phyloP scores from a whole-genome alignment of 1,140 invertebrate species.

The Philaenus spumarius region DNA sequence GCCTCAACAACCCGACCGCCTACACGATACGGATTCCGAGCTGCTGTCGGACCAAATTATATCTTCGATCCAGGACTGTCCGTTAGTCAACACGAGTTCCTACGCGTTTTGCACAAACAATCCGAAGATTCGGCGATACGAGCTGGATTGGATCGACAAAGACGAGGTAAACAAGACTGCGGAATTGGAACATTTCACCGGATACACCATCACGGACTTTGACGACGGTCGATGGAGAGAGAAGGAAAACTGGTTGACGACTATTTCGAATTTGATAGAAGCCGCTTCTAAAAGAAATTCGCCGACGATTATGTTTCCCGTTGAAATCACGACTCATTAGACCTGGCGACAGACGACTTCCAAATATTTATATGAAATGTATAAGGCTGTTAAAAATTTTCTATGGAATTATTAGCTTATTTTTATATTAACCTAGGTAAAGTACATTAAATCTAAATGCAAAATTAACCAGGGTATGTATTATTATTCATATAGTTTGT shows the following conservation, averaged over 20 bases:
- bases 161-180: too few relatives aligned
- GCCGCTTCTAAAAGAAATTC: background rate
- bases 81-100: too few relatives aligned
- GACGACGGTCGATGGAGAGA: background rate
- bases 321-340: background rate
- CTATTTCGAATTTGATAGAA: background rate
- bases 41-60: too few relatives aligned
- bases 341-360: background rate
- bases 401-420: slow-evolving; percentile 1
- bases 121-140: too few relatives aligned
- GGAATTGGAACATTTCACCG: too few relatives aligned
- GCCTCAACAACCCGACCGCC: too few relatives aligned
- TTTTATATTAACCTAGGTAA: background rate
- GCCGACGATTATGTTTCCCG: background rate
- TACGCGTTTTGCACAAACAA: too few relatives aligned
- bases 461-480: background rate
- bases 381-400: slow-evolving; percentile 5
- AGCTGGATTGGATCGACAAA: too few relatives aligned
- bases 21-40: too few relatives aligned
- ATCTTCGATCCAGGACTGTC: too few relatives aligned
- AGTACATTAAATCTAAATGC: too few relatives aligned
- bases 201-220: background rate
- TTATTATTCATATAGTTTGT: too few relatives aligned
- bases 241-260: slow-evolving; percentile 1
- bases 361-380: background rate